These are phyloP conservation scores for Margaritifera margaritifera DNA, from an alignment of 2,888 invertebrate genomes.

Conservation along the genomic window DNA sequence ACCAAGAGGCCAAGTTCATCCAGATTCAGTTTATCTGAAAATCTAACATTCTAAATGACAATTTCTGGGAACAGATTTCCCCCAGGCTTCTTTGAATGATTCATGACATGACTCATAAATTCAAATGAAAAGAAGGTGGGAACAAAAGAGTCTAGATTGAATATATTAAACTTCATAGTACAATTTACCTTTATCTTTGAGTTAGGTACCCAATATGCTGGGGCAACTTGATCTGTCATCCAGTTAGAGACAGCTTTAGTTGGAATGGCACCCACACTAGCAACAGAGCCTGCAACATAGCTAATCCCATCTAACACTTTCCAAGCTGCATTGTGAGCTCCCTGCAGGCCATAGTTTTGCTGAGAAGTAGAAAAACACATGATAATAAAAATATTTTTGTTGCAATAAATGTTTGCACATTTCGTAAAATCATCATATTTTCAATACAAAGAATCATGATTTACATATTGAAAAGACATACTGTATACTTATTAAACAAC, in stretches of 20 bases:
- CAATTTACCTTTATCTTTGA: constrained; percentile 81
- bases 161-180: too few species aligned
- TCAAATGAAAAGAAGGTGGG: too few species aligned
- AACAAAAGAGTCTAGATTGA: too few species aligned
- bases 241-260: constrained; percentile 81
- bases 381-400: background rate
- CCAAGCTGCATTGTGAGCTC: constrained; percentile 78
- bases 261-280: constrained; percentile 82
- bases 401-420: background rate
- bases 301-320: constrained; percentile 80
- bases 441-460: background rate
- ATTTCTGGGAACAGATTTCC: too few species aligned
- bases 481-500: too few species aligned
- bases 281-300: constrained; percentile 79
- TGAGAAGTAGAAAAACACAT: constrained; percentile 25
- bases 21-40: too few species aligned
- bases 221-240: constrained; percentile 86
- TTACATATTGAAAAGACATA: too few species aligned
- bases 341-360: constrained; percentile 64
- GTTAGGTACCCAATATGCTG: constrained; percentile 87
- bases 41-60: too few species aligned
- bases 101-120: too few species aligned
- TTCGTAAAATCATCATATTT: background rate
- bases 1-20: too few species aligned
- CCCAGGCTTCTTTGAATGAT: too few species aligned